Percentiles rank a stretch among this genome's conserved stretches.
These are phyloP conservation scores for Oreochromis niloticus DNA, from an alignment of 2,113 vertebrate species.

Conservation along the genomic window DNA sequence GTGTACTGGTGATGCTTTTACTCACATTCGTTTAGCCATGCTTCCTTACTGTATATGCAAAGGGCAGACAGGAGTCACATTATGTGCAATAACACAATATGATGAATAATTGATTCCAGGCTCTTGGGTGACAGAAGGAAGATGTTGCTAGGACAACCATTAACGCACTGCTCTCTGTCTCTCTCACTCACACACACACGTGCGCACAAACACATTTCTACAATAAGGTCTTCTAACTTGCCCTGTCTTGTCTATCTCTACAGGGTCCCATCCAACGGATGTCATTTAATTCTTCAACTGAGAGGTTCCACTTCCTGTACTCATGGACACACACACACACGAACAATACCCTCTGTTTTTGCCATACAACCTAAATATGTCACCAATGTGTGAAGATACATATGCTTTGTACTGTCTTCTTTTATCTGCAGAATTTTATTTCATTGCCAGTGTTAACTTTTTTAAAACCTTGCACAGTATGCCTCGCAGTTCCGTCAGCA, in stretches of 20 bases:
- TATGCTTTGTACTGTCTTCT: neutral
- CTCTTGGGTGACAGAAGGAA: neutral
- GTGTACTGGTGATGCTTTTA: neutral
- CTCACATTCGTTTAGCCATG: neutral
- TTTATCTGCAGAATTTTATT: neutral
- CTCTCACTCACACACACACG: neutral
- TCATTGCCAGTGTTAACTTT: neutral
- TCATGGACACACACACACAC: neutral
- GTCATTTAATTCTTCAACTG: slow-evolving; percentile 6
- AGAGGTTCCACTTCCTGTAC: neutral
- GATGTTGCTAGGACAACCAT: slow-evolving; percentile 47
- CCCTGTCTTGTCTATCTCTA: neutral
- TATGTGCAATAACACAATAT: slow-evolving; percentile 45
- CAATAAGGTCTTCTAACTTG: slow-evolving; percentile 15
- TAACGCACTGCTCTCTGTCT: neutral
- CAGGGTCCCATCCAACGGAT: neutral
- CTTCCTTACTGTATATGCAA: neutral
- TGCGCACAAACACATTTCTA: neutral
- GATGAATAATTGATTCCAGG: slow-evolving; percentile 58
- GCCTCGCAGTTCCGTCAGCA: neutral
- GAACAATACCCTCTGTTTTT: neutral
- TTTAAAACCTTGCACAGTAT: neutral
- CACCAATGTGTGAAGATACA: neutral
- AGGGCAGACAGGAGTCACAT: slow-evolving; percentile 10
- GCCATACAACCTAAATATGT: neutral